Base-by-base conservation (phyloP, 2,113 vertebrate genomes). In the Poeciliopsis turrubarensis region DNA sequence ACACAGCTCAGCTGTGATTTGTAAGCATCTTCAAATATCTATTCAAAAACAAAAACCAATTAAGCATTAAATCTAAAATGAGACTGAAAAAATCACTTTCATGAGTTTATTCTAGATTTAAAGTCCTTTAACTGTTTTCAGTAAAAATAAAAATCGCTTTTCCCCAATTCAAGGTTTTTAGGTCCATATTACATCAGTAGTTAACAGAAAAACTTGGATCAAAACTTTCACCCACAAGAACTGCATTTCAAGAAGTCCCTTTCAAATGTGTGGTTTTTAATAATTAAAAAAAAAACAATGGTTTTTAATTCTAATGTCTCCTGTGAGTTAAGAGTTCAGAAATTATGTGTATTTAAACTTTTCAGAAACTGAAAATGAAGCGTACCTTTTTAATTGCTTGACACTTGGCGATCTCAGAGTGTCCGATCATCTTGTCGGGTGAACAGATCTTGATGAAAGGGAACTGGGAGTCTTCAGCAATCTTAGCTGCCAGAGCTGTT, bases 391-490 rank as follows among this genome's bases (percentile, higher is more conserved):
- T 99, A 89, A 99, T 99, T 72, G 97, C 96, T 90, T 99, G 98
- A 83, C 98, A 99, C 84, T 99, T 99, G 85, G 97, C 97, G 1
- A 95, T 98, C 92, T 99, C 98, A 0, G 97, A 97, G 91, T 96
- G 96, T 61, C 97, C 97, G 1, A 99, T 99, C 97, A 98, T 99
- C 91, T 98, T 99, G 89, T 99, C 97, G 0, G 98, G 97, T 80
- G 97, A 99, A 83, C 98, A 99, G 92, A 99, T 98, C 94, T 99
- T 99, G 94, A 99, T 99, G 69, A 99, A 99, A n/a, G 98, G 98
- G 81, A 99, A 99, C 89, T 97, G 95, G 70, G 97, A 99, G 4
- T 97, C 95, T 89, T 99, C 97, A 0, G 98, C 94, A 80, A 99
- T 99, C 89, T 97, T 97, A 41, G 97, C 97, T 30, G 97, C 97